phyloP scores from a whole-genome alignment of 1,140 invertebrate species.

The Solenopsis invicta region DNA sequence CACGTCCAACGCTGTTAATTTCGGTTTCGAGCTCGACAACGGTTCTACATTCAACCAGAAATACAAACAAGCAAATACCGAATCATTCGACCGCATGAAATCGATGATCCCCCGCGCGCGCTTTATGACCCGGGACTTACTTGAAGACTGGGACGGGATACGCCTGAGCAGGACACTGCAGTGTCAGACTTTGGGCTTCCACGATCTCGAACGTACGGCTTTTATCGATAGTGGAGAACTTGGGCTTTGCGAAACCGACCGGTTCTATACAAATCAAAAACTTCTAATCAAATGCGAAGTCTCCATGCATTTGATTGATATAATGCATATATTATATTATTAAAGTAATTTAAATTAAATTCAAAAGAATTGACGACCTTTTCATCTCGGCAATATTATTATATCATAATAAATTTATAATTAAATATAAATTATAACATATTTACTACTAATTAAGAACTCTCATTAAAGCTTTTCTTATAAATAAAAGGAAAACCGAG shows the following conservation, averaged over 20 bases:
- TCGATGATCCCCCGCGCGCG: conserved; percentile 2
- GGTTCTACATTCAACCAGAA: conserved; percentile 84
- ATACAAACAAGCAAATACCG: conserved; percentile 43
- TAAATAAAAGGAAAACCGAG: not conserved
- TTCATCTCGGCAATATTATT: not conserved
- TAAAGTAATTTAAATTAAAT: not conserved
- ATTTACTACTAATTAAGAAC: not conserved
- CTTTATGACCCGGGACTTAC: conserved; percentile 81
- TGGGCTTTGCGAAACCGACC: conserved; percentile 87
- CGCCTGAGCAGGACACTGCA: conserved; percentile 88
- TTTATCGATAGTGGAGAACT: conserved; percentile 86
- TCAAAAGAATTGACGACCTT: not conserved
- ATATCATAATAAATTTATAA: not conserved
- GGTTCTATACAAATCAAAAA: conserved; percentile 86
- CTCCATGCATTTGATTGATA: not conserved
- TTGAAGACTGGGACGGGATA: conserved; percentile 89
- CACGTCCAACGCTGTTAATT: conserved; percentile 86
- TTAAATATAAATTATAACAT: not conserved
- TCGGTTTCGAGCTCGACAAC: conserved; percentile 87
- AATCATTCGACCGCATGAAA: conserved; percentile 47
- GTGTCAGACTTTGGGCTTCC: conserved; percentile 80
- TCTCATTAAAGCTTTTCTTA: not conserved
- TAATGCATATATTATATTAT: not conserved
- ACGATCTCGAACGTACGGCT: conserved; percentile 84
- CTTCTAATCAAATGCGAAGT: conserved; percentile 22